These are phyloP conservation scores for Cryptocephalus primarius DNA, from an alignment of 2,888 invertebrate genomes.

Conservation along the genomic window DNA sequence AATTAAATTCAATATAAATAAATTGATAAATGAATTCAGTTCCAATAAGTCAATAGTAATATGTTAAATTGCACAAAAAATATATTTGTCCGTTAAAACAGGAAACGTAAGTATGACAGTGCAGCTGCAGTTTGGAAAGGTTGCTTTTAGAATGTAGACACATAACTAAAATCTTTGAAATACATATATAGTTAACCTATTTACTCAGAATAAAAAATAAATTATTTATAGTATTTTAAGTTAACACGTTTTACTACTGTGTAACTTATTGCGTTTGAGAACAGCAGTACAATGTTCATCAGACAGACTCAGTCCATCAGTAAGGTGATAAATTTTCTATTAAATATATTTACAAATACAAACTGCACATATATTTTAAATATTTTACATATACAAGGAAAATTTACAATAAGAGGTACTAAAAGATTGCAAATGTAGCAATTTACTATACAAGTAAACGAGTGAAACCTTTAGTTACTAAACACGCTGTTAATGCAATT, in stretches of 20 bases:
- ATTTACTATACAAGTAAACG: slow-evolving; percentile 27
- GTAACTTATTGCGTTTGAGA: slow-evolving; percentile 21
- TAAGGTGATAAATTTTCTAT: slow-evolving; percentile 18
- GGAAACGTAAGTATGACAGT: no score
- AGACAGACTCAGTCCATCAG: slow-evolving; percentile 14
- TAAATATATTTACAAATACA: slow-evolving; percentile 33
- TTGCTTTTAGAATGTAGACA: no score
- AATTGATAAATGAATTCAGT: no score
- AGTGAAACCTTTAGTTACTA: slow-evolving; percentile 1
- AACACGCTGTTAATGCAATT: slow-evolving; percentile 22
- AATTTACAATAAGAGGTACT: slow-evolving; percentile 34
- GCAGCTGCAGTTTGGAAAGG: no score
- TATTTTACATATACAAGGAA: slow-evolving; percentile 32
- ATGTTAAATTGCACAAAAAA: no score
- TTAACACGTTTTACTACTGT: slow-evolving; percentile 9
- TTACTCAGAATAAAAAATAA: no score
- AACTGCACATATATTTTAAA: slow-evolving; percentile 33
- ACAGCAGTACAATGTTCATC: slow-evolving; percentile 18
- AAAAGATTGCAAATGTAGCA: slow-evolving; percentile 36
- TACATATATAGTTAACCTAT: no score
- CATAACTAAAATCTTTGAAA: no score
- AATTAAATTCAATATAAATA: no score
- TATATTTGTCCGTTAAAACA: no score
- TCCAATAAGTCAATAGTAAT: no score
- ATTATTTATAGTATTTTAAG: slow-evolving; percentile 10